A percentile compares a stretch with the other conserved stretches of the same genome.
Conservation (phyloP, 2,113 vertebrate genomes). For the Empidonax alnorum region DNA sequence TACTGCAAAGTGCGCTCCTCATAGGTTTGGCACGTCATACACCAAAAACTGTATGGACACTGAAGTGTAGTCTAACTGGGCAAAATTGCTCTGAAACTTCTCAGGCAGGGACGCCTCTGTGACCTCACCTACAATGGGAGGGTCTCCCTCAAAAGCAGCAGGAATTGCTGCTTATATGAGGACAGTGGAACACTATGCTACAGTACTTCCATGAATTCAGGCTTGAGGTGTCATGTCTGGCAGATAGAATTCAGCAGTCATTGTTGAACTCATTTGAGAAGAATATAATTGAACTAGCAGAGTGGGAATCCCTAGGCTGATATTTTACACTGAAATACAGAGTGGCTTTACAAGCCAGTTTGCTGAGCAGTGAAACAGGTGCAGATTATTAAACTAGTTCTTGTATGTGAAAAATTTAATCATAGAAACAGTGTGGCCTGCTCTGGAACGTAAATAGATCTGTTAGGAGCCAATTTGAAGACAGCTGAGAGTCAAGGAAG, state of each 20-base stretch:
- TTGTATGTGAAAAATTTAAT: neutral
- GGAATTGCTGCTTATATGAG: neutral
- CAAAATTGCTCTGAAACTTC: neutral
- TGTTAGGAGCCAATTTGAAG: neutral
- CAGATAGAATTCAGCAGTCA: neutral
- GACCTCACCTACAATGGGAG: neutral
- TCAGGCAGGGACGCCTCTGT: neutral
- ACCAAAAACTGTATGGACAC: neutral
- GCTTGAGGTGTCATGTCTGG: neutral
- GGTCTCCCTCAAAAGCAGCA: neutral
- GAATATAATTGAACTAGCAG: neutral
- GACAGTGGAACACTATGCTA: neutral
- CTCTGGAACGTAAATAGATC: neutral
- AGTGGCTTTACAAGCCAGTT: neutral
- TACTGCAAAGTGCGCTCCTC: fast-evolving
- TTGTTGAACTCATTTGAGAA: neutral
- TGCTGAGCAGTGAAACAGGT: neutral
- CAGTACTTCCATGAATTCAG: fast-evolving
- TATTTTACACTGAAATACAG: neutral
- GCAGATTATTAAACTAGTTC: neutral
- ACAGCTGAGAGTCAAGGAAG: neutral
- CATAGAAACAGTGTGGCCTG: neutral
- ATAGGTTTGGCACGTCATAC: neutral
- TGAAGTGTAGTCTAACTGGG: neutral
- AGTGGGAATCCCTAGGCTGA: neutral